phyloP scores from a whole-genome alignment of 2,113 vertebrate species.

The Trichomycterus rosablanca region DNA sequence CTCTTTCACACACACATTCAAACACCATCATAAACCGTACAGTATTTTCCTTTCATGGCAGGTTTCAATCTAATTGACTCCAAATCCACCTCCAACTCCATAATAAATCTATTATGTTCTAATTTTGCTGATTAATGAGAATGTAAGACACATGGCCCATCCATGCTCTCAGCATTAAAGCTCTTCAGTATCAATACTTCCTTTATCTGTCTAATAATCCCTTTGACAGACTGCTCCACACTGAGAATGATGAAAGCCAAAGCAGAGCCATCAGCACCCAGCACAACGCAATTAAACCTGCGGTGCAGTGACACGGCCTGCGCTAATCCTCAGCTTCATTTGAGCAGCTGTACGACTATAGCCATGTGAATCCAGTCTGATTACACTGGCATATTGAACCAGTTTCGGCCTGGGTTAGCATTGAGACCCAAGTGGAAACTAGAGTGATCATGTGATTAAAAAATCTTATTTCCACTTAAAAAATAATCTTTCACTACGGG shows the following conservation, averaged over 20 bases:
- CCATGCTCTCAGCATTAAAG: background rate
- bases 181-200: constrained; percentile 15
- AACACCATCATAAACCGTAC: too few relatives aligned
- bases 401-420: background rate
- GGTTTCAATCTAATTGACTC: constrained; percentile 30
- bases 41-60: constrained; percentile 14
- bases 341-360: constrained; percentile 15
- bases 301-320: background rate
- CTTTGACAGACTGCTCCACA: background rate
- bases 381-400: constrained; percentile 34
- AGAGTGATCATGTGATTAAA: background rate
- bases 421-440: background rate
- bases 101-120: constrained; percentile 24
- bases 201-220: constrained; percentile 30
- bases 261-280: constrained; percentile 3
- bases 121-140: constrained; percentile 37
- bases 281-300: constrained; percentile 42
- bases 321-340: constrained; percentile 34
- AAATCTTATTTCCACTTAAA: too few relatives aligned
- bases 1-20: background rate
- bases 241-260: constrained; percentile 9
- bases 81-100: constrained; percentile 23
- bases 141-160: background rate
- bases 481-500: too few relatives aligned
- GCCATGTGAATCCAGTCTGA: constrained; percentile 25